These are phyloP conservation scores for Caradrina kadenii DNA, from an alignment of 2,888 invertebrate genomes.

Conservation along the genomic window DNA sequence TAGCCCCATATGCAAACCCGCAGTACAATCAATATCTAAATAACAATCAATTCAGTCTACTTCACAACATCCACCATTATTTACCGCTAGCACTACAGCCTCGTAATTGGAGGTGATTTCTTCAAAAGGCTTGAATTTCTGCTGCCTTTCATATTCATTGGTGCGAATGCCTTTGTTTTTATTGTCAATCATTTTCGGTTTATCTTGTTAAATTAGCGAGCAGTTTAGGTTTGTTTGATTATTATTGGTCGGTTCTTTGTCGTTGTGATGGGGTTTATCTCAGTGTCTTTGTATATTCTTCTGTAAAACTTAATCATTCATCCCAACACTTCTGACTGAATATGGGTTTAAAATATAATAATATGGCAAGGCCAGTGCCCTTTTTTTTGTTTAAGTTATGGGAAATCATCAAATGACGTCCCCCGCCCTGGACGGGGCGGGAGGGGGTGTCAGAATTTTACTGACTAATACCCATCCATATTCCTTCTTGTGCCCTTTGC, in stretches of 20 bases:
- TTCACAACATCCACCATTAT: conserved; percentile 25
- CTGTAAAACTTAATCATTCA: too few relatives aligned
- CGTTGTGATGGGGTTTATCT: background rate
- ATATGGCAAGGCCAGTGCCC: too few relatives aligned
- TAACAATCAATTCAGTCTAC: conserved; percentile 33
- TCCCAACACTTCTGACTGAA: too few relatives aligned
- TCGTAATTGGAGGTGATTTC: conserved; percentile 39
- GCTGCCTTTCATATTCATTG: conserved; percentile 17
- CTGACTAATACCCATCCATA: too few relatives aligned
- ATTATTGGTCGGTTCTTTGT: background rate
- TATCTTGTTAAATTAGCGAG: conserved; percentile 8
- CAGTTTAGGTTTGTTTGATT: conserved; percentile 14
- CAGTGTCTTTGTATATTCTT: too few relatives aligned
- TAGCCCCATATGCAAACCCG: conserved; percentile 11
- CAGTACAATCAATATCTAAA: conserved; percentile 31
- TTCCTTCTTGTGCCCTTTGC: too few relatives aligned
- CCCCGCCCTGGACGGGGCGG: too few relatives aligned
- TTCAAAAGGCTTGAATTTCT: conserved; percentile 18
- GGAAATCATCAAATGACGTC: too few relatives aligned
- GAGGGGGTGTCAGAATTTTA: too few relatives aligned
- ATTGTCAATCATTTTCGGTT: conserved; percentile 18
- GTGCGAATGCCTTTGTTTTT: conserved; percentile 5
- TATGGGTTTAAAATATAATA: too few relatives aligned
- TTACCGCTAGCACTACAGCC: conserved; percentile 4
- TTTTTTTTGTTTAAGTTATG: too few relatives aligned